These are phyloP conservation scores for Xestia ashworthii DNA, from an alignment of 2,888 invertebrate species.

Conservation along the genomic window DNA sequence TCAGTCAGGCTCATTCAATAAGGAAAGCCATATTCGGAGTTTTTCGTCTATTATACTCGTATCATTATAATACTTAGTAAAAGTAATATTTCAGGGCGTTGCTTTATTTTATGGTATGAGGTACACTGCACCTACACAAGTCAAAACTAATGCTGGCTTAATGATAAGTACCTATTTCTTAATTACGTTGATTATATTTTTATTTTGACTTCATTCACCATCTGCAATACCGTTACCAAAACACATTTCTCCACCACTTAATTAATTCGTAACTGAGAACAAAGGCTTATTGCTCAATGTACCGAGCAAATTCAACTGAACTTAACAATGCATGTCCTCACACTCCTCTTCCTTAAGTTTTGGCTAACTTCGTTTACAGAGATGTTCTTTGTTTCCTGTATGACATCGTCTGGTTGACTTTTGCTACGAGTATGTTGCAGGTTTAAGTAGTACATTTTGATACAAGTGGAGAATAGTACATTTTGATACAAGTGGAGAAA, in stretches of 20 bases:
- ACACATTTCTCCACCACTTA: constrained; percentile 40
- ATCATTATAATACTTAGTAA: too few relatives aligned
- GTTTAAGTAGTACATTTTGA: too few relatives aligned
- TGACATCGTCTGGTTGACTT: constrained; percentile 9
- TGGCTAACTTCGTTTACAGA: constrained; percentile 23
- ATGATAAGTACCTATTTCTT: background rate
- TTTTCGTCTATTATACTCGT: background rate
- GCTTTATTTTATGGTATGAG: background rate
- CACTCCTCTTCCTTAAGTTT: constrained; percentile 52
- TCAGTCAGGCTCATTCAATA: background rate
- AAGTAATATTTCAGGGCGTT: background rate
- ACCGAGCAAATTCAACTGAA: constrained; percentile 38
- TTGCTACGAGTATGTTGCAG: background rate
- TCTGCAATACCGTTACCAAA: constrained; percentile 6
- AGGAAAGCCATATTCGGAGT: background rate
- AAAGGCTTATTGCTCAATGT: constrained; percentile 50
- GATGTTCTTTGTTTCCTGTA: constrained; percentile 40
- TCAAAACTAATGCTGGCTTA: background rate
- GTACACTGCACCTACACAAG: background rate
- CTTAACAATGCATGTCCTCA: constrained; percentile 57
- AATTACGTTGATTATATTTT: background rate
- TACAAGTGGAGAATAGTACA: too few relatives aligned
- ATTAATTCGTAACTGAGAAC: constrained; percentile 48
- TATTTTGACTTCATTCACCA: constrained; percentile 5
- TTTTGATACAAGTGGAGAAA: too few relatives aligned